Conservation (phyloP, 2,113 vertebrate genomes). For the Nymphicus hollandicus region DNA sequence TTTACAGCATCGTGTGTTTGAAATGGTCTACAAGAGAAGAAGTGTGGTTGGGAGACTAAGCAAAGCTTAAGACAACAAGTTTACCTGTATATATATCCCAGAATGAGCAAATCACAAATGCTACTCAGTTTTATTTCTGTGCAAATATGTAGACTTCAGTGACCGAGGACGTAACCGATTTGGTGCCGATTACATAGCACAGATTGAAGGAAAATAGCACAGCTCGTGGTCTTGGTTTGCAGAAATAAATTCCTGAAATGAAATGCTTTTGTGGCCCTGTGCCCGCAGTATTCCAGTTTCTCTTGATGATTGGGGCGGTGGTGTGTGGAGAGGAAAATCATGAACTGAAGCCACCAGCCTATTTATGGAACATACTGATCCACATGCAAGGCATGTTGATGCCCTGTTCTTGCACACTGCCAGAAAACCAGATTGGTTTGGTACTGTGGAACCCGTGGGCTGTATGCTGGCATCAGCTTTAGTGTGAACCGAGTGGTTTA, state of each 20-base stretch:
- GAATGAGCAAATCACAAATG: not conserved
- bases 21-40: not conserved
- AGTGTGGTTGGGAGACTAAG: not conserved
- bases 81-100: not conserved
- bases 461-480: not conserved
- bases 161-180: not conserved
- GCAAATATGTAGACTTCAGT: not conserved
- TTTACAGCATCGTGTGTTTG: not conserved
- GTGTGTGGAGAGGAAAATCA: not conserved
- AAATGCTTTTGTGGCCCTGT: not conserved
- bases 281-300: not conserved
- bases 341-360: not conserved
- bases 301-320: not conserved
- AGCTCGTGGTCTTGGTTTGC: not conserved
- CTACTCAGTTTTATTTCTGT: not conserved
- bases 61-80: not conserved
- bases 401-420: not conserved
- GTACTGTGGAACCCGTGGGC: not conserved
- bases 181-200: not conserved
- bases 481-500: not conserved
- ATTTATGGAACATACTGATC: constrained; percentile 2
- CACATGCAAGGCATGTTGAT: not conserved
- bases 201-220: not conserved
- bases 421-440: constrained; percentile 17
- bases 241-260: not conserved